phyloP scores from a whole-genome alignment of 2,797 vertebrate species.

The Aeoliscus strigatus region DNA sequence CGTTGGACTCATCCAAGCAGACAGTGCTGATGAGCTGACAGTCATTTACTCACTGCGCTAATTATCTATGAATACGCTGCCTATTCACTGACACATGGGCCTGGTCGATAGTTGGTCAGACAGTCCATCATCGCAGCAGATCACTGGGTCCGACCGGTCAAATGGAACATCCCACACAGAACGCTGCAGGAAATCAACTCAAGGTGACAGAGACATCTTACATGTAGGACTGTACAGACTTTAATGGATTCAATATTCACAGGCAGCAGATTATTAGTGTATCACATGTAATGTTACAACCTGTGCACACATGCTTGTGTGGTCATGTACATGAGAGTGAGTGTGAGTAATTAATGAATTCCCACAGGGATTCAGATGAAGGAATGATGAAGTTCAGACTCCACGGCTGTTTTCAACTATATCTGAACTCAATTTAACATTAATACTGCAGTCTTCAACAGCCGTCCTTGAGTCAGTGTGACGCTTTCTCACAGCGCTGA shows the following conservation, averaged over 20 bases:
- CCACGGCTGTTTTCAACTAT: too few relatives aligned
- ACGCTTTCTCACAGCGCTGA: too few relatives aligned
- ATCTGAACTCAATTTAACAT: too few relatives aligned
- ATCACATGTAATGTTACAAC: too few relatives aligned
- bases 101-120: slow-evolving; percentile 28
- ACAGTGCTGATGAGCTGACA: slow-evolving; percentile 15
- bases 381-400: slow-evolving; percentile 42
- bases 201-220: slow-evolving; percentile 20
- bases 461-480: too few relatives aligned
- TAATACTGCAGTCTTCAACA: too few relatives aligned
- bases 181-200: slow-evolving; percentile 27
- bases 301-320: slow-evolving; percentile 6
- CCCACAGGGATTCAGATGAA: slow-evolving; percentile 41
- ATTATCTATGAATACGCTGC: slow-evolving; percentile 52
- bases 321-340: neutral
- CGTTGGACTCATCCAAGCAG: slow-evolving; percentile 14
- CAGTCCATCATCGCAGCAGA: slow-evolving; percentile 38
- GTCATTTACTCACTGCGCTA: slow-evolving; percentile 22
- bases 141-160: slow-evolving; percentile 29
- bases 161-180: slow-evolving; percentile 32
- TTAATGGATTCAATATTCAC: too few relatives aligned
- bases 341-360: slow-evolving; percentile 35
- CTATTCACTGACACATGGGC: slow-evolving; percentile 50
- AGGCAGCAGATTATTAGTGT: too few relatives aligned
- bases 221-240: slow-evolving; percentile 3